phyloP scores from a whole-genome alignment of 2,888 invertebrate genomes.

The Lypha dubia region DNA sequence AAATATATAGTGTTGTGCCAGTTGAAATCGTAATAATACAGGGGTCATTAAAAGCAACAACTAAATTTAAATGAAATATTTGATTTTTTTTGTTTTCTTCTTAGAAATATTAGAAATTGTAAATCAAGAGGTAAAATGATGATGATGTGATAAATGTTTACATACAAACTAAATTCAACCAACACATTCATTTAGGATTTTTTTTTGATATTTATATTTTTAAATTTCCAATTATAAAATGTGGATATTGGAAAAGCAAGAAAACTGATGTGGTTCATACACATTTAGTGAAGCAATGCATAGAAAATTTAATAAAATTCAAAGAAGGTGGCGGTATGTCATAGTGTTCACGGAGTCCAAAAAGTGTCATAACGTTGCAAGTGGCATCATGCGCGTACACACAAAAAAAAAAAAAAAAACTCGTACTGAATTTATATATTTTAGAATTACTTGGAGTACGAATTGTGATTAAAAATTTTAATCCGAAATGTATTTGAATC shows the following conservation, averaged over 20 bases:
- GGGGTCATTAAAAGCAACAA: constrained; percentile 23
- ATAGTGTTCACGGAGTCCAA: too few relatives aligned
- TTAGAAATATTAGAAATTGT: constrained; percentile 25
- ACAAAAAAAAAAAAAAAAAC: too few relatives aligned
- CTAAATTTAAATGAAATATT: constrained; percentile 6
- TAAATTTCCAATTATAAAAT: not conserved
- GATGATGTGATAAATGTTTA: constrained; percentile 35
- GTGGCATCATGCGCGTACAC: too few relatives aligned
- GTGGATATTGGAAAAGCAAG: constrained; percentile 22
- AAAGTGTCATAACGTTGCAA: too few relatives aligned
- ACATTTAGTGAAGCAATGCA: constrained; percentile 29
- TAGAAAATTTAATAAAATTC: not conserved
- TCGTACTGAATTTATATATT: too few relatives aligned
- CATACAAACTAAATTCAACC: not conserved
- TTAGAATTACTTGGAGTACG: too few relatives aligned
- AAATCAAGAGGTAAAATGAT: constrained; percentile 14
- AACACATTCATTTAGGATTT: constrained; percentile 1
- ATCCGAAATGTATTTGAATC: too few relatives aligned
- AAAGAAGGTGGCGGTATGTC: too few relatives aligned
- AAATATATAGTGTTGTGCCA: not conserved
- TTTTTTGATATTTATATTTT: not conserved
- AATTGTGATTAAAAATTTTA: too few relatives aligned
- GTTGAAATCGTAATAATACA: not conserved
- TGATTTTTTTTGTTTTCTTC: too few relatives aligned
- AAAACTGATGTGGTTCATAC: constrained; percentile 27